phyloP scores from a whole-genome alignment of 2,797 vertebrate genomes.

The Microtus californicus region DNA sequence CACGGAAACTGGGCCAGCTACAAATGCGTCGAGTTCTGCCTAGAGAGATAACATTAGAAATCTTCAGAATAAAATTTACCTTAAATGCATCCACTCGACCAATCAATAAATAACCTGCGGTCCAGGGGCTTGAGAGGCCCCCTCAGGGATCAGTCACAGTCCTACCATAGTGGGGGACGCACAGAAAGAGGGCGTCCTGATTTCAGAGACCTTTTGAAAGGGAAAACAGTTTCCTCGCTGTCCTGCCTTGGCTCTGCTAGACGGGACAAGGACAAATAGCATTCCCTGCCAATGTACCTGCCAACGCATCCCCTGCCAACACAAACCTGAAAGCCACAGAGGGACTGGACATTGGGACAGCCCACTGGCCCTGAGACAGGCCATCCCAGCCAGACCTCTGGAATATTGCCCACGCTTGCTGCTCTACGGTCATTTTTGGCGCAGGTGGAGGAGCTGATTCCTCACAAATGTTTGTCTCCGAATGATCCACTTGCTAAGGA shows the following conservation, averaged over 20 bases:
- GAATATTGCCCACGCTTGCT: not conserved
- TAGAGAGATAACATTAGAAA: conserved; percentile 68
- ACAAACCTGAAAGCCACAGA: not conserved
- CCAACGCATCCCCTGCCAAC: not conserved
- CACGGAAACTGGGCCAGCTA: conserved; percentile 64
- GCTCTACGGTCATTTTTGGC: not conserved
- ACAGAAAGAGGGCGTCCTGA: not conserved
- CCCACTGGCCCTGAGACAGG: not conserved
- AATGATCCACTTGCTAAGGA: not conserved
- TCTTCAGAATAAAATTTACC: conserved; percentile 48
- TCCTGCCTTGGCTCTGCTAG: not conserved
- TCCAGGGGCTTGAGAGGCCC: not conserved
- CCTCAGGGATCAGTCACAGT: not conserved
- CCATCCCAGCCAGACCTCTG: not conserved
- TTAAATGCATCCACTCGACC: not conserved
- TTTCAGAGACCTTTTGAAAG: not conserved
- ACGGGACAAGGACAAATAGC: not conserved
- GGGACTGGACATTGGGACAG: not conserved
- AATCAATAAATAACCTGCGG: not conserved
- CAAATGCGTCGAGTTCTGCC: conserved; percentile 63
- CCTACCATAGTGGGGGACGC: too few species aligned
- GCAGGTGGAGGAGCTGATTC: not conserved
- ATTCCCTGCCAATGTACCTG: not conserved
- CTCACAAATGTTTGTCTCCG: not conserved
- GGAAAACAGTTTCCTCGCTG: not conserved